phyloP scores from a whole-genome alignment of 2,797 vertebrate genomes.

The Synaphobranchus kaupii region DNA sequence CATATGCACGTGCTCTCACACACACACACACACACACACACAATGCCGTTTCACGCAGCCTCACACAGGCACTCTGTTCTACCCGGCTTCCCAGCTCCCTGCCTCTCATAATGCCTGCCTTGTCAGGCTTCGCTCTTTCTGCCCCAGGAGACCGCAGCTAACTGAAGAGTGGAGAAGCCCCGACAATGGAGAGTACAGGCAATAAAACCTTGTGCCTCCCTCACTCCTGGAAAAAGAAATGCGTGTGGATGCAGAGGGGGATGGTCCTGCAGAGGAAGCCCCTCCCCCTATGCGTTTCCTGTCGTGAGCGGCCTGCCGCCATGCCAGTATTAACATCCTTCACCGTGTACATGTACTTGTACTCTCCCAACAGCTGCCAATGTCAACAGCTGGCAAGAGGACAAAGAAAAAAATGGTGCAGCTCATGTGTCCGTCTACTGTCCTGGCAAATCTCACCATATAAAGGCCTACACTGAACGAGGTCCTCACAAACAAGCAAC shows the following conservation, averaged over 20 bases:
- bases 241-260: not conserved
- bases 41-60: constrained; percentile 12
- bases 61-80: constrained; percentile 36
- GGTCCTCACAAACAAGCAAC: not conserved
- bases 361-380: not conserved
- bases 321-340: constrained; percentile 33
- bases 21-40: constrained; percentile 16
- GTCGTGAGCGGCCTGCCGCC: constrained; percentile 24
- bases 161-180: constrained; percentile 28
- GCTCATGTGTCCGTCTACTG: not conserved
- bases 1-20: not conserved
- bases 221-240: constrained; percentile 33
- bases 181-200: constrained; percentile 21
- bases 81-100: constrained; percentile 40
- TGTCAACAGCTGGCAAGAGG: not conserved
- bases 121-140: constrained; percentile 46
- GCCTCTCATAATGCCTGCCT: constrained; percentile 64
- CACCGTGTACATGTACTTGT: not conserved
- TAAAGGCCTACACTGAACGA: not conserved
- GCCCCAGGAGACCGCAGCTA: constrained; percentile 43
- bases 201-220: constrained; percentile 35
- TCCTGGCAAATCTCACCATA: not conserved
- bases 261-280: constrained; percentile 24
- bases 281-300: not conserved
- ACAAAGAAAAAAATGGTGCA: too few relatives aligned